Conservation (phyloP, 2,888 invertebrate genomes). For the Chydorus sphaericus region DNA sequence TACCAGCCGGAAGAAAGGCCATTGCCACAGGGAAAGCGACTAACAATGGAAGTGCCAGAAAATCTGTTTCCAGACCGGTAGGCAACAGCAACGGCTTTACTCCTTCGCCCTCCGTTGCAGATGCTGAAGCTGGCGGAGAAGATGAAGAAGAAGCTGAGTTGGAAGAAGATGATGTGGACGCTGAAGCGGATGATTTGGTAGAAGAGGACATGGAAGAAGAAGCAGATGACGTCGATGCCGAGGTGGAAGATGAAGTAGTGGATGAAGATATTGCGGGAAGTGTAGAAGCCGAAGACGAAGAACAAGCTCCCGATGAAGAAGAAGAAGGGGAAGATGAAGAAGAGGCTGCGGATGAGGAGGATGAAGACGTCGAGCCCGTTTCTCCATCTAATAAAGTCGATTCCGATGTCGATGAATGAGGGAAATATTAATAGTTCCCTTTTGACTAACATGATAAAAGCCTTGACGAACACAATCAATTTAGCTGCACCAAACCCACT, state of each 20-base stretch:
- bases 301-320: slow-evolving; percentile 6
- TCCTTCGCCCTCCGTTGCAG: neutral
- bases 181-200: neutral
- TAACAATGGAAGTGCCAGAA: neutral
- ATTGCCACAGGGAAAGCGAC: neutral
- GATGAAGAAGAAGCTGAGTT: neutral
- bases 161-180: slow-evolving; percentile 2
- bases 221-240: neutral
- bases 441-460: too few relatives aligned
- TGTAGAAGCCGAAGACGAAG: neutral
- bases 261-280: slow-evolving; percentile 1
- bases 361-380: neutral
- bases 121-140: too few relatives aligned
- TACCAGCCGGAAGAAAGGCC: neutral
- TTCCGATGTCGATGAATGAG: neutral
- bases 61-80: neutral
- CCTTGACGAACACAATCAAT: neutral
- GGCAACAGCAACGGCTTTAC: neutral
- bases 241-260: neutral
- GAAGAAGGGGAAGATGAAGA: neutral
- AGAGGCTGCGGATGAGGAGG: neutral
- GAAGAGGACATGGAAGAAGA: slow-evolving; percentile 4
- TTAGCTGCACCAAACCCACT: neutral
- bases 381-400: neutral
- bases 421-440: too few relatives aligned